Evolutionary conservation across 2,888 invertebrate genomes (phyloP).

Genomic region (Elmis aenea): DNA sequence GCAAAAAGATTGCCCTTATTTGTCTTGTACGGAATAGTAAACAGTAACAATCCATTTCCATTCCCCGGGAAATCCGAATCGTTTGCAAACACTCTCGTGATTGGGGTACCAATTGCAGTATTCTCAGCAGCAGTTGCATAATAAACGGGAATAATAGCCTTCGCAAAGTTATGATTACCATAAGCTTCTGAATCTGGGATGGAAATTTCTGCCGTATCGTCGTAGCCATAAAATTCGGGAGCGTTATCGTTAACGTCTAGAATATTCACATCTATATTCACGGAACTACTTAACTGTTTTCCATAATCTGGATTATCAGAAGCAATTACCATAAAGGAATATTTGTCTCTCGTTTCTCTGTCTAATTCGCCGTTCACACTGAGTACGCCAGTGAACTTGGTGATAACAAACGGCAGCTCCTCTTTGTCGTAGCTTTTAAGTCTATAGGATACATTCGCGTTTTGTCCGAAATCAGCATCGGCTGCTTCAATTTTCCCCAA

Average conservation of each 20-base stretch:
- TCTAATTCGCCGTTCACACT: constrained; percentile 73
- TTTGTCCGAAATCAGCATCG: constrained; percentile 75
- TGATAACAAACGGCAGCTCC: constrained; percentile 64
- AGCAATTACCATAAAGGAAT: constrained; percentile 67
- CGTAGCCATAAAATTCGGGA: constrained; percentile 73
- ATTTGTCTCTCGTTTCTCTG: constrained; percentile 66
- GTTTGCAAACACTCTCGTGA: constrained; percentile 73
- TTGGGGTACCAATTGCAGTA: constrained; percentile 66
- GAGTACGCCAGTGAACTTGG: constrained; percentile 62
- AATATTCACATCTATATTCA: constrained; percentile 76
- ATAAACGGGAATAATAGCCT: constrained; percentile 64
- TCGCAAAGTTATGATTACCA: constrained; percentile 52
- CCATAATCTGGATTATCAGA: constrained; percentile 60
- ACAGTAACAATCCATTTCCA: constrained; percentile 80
- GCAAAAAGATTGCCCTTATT: constrained; percentile 63
- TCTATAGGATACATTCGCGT: constrained; percentile 71
- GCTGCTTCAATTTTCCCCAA: constrained; percentile 73
- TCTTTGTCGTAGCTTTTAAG: constrained; percentile 48
- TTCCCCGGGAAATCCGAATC: constrained; percentile 81
- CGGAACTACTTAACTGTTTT: constrained; percentile 62
- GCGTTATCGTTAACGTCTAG: constrained; percentile 80
- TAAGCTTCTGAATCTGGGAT: constrained; percentile 49
- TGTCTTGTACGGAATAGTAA: constrained; percentile 64
- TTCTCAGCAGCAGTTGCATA: constrained; percentile 71
- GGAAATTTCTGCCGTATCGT: constrained; percentile 52